Conservation (phyloP, 2,797 vertebrate species). For the Eurystomus glaucurus region DNA sequence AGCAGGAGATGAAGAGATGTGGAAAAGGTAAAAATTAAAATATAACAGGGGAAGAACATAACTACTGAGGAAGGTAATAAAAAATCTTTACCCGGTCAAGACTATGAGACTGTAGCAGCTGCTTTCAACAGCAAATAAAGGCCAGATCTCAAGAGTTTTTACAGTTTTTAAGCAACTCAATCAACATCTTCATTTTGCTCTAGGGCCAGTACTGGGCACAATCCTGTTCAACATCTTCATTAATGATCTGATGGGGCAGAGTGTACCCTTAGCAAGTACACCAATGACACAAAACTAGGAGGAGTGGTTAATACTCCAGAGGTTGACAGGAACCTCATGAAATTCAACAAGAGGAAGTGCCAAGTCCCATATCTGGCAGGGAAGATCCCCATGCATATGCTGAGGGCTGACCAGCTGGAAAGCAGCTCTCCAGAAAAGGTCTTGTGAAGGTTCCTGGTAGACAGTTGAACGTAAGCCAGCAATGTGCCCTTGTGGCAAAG, state of each 20-base stretch:
- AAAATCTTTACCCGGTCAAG: background rate
- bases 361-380: too few species aligned
- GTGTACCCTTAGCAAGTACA: background rate
- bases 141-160: background rate
- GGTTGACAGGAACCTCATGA: background rate
- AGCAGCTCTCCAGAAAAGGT: background rate
- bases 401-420: background rate
- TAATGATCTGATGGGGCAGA: background rate
- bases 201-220: background rate
- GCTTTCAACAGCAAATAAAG: background rate
- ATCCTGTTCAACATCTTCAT: background rate
- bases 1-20: background rate
- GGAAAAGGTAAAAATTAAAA: background rate
- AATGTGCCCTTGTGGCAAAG: background rate
- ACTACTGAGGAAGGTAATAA: background rate
- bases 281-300: background rate
- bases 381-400: background rate
- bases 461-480: background rate
- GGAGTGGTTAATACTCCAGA: background rate
- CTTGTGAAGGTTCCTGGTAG: background rate
- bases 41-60: background rate
- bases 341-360: background rate
- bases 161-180: background rate
- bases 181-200: background rate
- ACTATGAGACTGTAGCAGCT: background rate